Percentiles rank a stretch among this genome's conserved stretches.
phyloP scores from a whole-genome alignment of 2,113 vertebrate species.

The human (Homo sapiens) region DNA sequence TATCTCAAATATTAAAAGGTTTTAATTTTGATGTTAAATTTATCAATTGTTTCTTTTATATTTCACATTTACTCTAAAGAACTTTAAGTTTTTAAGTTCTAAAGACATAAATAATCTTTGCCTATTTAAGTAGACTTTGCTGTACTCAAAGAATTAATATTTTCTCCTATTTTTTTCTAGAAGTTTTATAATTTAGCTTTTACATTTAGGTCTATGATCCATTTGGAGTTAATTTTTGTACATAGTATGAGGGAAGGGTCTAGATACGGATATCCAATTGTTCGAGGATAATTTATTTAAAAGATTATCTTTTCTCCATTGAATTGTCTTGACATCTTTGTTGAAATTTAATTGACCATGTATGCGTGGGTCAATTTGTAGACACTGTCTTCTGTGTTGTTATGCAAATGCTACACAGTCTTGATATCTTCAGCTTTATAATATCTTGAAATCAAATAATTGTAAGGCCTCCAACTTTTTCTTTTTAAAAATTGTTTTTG shows the following conservation, averaged over 20 bases:
- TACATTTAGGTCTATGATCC: background rate
- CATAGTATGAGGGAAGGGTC: background rate
- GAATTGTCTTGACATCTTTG: background rate
- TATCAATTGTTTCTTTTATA: background rate
- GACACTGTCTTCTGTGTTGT: background rate
- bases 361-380: background rate
- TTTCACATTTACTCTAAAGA: background rate
- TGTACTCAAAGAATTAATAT: background rate
- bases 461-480: background rate
- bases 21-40: background rate
- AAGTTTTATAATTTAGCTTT: background rate
- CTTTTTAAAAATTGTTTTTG: background rate
- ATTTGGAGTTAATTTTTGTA: background rate
- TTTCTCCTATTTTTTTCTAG: background rate
- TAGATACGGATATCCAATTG: background rate
- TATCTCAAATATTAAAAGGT: background rate
- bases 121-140: background rate
- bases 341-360: background rate
- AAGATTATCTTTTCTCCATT: background rate
- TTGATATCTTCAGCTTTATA: background rate
- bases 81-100: background rate
- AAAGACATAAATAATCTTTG: background rate
- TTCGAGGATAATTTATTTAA: background rate
- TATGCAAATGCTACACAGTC: background rate
- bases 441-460: background rate